Base-by-base conservation (phyloP, 35 echinoderm and acorn worm genomes). In the Anneissia japonica region DNA sequence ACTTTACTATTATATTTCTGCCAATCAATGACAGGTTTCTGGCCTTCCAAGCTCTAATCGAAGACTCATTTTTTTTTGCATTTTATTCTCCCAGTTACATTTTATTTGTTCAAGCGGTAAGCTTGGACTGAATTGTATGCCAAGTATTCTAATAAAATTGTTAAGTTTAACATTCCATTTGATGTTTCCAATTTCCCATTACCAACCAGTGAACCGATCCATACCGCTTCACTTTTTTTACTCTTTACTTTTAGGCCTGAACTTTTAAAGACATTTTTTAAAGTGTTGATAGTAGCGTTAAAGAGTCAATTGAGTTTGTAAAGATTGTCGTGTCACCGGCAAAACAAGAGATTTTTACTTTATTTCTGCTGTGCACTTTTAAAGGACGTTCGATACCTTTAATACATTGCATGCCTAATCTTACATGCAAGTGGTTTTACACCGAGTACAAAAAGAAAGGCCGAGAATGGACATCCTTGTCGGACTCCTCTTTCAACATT, bases 391-490 rank as follows among this genome's bases (percentile, higher is more conserved):
- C 21, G 19, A 64, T 64, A 16, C 51, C 51, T 9, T 9, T 64
- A 64, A 64, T 64, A 26, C 26, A 3, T 64, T 9, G 51, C 11
- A 19, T 64, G 51, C 26, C 51, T 64, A n/a, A 64, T 64, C 51
- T 64, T 64, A 64, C 51, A 64, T 64, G 51, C 51, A 1, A 64
- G 51, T 9, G 79, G 79, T 30, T 81, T 37, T 1, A 39, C 31
- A 4, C 10, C 35, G 6, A 81, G 38, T 40, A 81, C 79, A 40
- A 38, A 81, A 5, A 81, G 36, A 17, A 81, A 38, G 4, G 79
- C 79, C 40, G 79, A 81, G 0, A 81, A 16, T 26, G 79, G 79
- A 28, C 79, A 81, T 3, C 79, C 79, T 26, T 81, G 79, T 4
- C 79, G 35, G 3, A 81, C 79, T 21, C 79, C 38, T 30, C 79